Conservation (phyloP, 2,797 vertebrate genomes). For the Chiloscyllium punctatum region DNA sequence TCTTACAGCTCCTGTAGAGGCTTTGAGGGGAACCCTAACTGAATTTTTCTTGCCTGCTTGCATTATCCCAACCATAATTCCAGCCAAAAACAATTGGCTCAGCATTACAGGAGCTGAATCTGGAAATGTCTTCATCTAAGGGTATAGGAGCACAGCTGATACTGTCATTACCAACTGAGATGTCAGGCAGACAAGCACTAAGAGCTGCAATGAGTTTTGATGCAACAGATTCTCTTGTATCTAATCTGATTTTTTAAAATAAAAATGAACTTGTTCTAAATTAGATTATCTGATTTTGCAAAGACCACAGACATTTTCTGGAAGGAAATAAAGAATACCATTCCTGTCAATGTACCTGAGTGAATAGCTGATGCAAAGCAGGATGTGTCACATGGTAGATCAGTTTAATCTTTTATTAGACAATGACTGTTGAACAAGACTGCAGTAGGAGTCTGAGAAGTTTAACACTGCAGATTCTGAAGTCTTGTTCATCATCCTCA, state of each 20-base stretch:
- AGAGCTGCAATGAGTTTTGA: not conserved
- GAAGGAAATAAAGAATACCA: not conserved
- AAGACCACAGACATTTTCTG: not conserved
- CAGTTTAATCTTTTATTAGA: not conserved
- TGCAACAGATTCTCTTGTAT: not conserved
- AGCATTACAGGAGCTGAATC: not conserved
- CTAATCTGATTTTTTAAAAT: not conserved
- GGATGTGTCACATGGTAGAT: too few relatives aligned
- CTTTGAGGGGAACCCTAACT: not conserved
- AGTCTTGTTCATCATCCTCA: not conserved
- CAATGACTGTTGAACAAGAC: not conserved
- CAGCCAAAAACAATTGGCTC: not conserved
- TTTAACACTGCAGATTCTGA: not conserved
- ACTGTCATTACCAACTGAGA: not conserved
- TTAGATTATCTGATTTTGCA: not conserved
- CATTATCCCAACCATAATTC: not conserved
- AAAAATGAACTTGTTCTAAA: not conserved
- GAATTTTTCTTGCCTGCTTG: too few relatives aligned
- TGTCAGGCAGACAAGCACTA: not conserved
- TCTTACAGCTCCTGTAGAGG: not conserved
- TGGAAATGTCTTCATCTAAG: not conserved
- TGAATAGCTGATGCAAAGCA: not conserved
- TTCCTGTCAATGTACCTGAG: not conserved
- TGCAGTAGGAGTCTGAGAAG: not conserved
- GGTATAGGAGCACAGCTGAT: not conserved